Conservation (phyloP, 2,888 invertebrate species). For the Caenorhabditis panamensis region DNA sequence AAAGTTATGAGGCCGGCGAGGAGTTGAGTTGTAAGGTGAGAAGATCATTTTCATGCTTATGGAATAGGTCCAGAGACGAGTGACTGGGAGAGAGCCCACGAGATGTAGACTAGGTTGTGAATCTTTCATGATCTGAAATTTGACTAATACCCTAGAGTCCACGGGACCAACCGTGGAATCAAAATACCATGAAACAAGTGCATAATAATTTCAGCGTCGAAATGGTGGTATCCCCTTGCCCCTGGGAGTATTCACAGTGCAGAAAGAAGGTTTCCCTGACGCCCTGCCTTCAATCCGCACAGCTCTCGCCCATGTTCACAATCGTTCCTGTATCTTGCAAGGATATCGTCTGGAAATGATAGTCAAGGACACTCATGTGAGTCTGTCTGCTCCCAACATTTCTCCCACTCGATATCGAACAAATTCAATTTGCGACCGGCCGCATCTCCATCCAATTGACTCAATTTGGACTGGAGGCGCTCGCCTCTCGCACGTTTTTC, state of each 20-base stretch:
- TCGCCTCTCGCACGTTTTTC: slow-evolving; percentile 26
- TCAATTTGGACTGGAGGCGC: slow-evolving; percentile 39
- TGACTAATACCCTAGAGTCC: too few relatives aligned
- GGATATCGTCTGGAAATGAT: slow-evolving; percentile 76
- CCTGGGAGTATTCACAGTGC: slow-evolving; percentile 69
- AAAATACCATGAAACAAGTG: too few relatives aligned
- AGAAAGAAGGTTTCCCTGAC: slow-evolving; percentile 56
- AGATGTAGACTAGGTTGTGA: too few relatives aligned
- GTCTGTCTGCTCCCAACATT: slow-evolving; percentile 28
- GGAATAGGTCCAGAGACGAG: too few relatives aligned
- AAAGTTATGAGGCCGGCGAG: slow-evolving; percentile 38
- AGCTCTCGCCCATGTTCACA: slow-evolving; percentile 75
- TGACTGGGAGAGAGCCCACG: too few relatives aligned
- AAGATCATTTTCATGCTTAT: too few relatives aligned
- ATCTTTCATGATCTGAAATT: too few relatives aligned
- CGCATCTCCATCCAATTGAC: slow-evolving; percentile 45
- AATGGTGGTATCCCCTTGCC: slow-evolving; percentile 68
- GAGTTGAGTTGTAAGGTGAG: slow-evolving; percentile 45
- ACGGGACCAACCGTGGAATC: too few relatives aligned
- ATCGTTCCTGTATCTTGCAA: slow-evolving; percentile 70
- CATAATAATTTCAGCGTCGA: slow-evolving; percentile 59
- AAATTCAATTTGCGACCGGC: slow-evolving; percentile 47
- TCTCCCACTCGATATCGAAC: slow-evolving; percentile 39
- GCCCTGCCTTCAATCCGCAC: slow-evolving; percentile 74
- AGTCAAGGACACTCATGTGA: slow-evolving; percentile 78